Percentiles rank a stretch among this genome's conserved stretches.
These are phyloP conservation scores for Euura lappo DNA, from an alignment of 1,140 invertebrate genomes.

Conservation along the genomic window DNA sequence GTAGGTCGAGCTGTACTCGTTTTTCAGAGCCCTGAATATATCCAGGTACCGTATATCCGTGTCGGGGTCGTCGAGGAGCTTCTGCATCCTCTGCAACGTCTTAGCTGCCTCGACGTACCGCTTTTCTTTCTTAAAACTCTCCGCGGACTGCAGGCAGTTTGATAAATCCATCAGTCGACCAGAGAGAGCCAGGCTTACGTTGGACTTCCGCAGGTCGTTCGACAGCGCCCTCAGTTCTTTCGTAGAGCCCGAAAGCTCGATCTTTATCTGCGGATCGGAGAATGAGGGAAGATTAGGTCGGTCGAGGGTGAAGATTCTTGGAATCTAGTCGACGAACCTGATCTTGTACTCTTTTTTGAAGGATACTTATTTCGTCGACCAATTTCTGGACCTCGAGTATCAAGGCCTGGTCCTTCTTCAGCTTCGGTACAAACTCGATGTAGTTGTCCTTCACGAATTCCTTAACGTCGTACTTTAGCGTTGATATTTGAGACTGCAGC, in stretches of 20 bases:
- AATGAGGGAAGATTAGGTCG: background rate
- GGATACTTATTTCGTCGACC: slow-evolving; percentile 56
- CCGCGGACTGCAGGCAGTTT: slow-evolving; percentile 59
- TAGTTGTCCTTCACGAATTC: slow-evolving; percentile 63
- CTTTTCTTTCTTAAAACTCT: slow-evolving; percentile 55
- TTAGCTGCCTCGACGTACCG: slow-evolving; percentile 59
- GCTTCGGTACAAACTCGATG: slow-evolving; percentile 59
- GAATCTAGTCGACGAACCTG: slow-evolving; percentile 39
- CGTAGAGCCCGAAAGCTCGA: slow-evolving; percentile 63
- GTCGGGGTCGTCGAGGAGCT: slow-evolving; percentile 55
- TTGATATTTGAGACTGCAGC: slow-evolving; percentile 63
- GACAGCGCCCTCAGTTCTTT: slow-evolving; percentile 63
- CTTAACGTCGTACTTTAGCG: slow-evolving; percentile 62
- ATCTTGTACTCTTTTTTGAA: slow-evolving; percentile 62
- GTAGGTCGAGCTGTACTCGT: slow-evolving; percentile 52
- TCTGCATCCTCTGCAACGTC: slow-evolving; percentile 57
- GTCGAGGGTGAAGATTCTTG: slow-evolving; percentile 3
- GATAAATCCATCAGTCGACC: slow-evolving; percentile 61
- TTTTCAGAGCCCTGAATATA: slow-evolving; percentile 54
- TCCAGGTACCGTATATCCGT: slow-evolving; percentile 60
- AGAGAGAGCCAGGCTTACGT: slow-evolving; percentile 60
- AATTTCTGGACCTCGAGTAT: slow-evolving; percentile 57
- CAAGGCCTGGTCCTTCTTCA: slow-evolving; percentile 60
- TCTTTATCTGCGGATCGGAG: slow-evolving; percentile 56
- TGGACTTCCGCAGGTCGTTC: slow-evolving; percentile 60